Evolutionary conservation across 2,888 invertebrate genomes (phyloP).

Genomic region (Andricus curvator): DNA sequence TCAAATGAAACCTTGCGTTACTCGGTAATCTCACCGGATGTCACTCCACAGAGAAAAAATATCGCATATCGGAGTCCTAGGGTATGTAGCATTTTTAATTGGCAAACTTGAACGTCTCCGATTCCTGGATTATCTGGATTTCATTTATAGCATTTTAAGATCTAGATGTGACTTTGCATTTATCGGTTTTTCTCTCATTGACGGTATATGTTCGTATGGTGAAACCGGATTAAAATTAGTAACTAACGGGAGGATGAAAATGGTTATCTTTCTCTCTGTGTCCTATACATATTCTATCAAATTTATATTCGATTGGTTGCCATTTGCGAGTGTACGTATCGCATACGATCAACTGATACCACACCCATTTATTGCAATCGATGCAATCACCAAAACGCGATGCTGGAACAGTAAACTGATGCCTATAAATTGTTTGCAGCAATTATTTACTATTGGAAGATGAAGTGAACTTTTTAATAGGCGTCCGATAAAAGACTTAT

Average conservation of each 20-base stretch:
- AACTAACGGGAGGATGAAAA: neutral
- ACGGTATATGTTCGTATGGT: neutral
- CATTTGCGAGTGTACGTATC: conserved; percentile 15
- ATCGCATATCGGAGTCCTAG: neutral
- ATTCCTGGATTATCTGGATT: neutral
- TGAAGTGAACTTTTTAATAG: conserved; percentile 12
- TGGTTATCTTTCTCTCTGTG: neutral
- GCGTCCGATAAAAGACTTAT: neutral
- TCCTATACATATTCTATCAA: neutral
- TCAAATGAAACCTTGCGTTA: neutral
- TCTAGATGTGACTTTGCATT: neutral
- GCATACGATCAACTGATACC: conserved; percentile 20
- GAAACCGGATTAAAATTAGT: neutral
- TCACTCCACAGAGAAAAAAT: neutral
- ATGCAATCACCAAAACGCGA: neutral
- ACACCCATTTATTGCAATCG: conserved; percentile 24
- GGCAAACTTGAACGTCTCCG: neutral
- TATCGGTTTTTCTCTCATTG: neutral
- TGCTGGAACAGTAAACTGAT: conserved; percentile 2
- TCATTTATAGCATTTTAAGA: neutral
- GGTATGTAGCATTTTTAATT: neutral
- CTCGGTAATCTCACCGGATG: conserved; percentile 3
- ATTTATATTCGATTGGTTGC: conserved; percentile 4
- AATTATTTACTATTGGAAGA: conserved; percentile 26
- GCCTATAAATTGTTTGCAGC: neutral